These are phyloP conservation scores for Stenolophus ochropezus DNA, from an alignment of 2,888 invertebrate species.

Conservation along the genomic window DNA sequence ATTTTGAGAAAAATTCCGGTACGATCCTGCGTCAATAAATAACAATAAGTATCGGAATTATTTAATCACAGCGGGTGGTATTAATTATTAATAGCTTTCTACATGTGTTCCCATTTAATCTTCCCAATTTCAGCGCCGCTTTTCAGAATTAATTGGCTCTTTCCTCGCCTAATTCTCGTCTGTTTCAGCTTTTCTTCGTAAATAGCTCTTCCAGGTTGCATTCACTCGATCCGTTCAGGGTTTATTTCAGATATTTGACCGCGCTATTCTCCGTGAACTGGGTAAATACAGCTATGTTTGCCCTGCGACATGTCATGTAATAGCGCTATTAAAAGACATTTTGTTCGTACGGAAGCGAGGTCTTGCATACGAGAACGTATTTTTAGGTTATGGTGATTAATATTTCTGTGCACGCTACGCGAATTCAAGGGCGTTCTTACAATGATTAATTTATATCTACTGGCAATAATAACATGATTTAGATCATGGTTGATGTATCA, in stretches of 20 bases:
- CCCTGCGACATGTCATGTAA: slow-evolving; percentile 21
- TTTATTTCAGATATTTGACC: slow-evolving; percentile 33
- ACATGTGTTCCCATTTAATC: neutral
- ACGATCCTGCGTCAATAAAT: no score
- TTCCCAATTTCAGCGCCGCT: neutral
- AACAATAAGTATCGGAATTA: neutral
- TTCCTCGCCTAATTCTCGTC: neutral
- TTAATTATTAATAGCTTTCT: neutral
- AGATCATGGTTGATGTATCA: neutral
- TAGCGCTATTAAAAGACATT: slow-evolving; percentile 37
- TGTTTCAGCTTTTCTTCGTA: neutral
- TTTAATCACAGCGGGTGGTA: neutral
- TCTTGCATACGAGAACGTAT: slow-evolving; percentile 1
- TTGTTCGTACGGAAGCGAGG: neutral
- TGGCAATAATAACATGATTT: neutral
- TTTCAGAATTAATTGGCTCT: neutral
- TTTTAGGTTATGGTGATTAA: slow-evolving; percentile 8
- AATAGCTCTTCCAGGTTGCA: neutral
- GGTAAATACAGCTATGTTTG: slow-evolving; percentile 27
- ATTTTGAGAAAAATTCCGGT: no score
- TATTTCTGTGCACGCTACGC: slow-evolving; percentile 12
- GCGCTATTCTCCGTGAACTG: neutral
- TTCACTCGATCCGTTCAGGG: neutral
- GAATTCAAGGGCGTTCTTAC: slow-evolving; percentile 5
- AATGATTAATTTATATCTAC: neutral